Evolutionary conservation across 2,113 vertebrate genomes (phyloP), one percentile per base, ranked within the genome.

Genomic region (Zootoca vivipara): DNA sequence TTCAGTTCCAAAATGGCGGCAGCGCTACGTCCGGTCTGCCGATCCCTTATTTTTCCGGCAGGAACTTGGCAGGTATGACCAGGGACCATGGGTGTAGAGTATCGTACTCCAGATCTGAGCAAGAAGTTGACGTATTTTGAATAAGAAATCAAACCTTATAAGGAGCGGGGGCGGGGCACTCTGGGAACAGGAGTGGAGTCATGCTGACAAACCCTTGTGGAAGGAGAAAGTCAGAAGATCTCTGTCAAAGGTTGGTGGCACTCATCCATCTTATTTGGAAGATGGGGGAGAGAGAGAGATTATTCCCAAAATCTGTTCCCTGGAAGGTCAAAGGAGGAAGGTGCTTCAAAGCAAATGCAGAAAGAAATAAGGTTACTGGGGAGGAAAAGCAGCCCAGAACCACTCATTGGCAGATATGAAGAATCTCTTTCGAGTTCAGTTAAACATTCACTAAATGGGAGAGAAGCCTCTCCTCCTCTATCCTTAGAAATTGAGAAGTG

Each of bases 71-170:
- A n/a, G n/a, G n/a, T n/a, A n/a, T n/a, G n/a, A 92, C 90, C 56
- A 33, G 46, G 20, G 24, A 56, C 46, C 67, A 67, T 87, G 82
- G 70, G 73, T 70, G 80, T 67, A 92, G n/a, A 38, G 30, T 56
- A 33, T 0, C 26, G 72, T 88, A 92, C 92, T 87, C 84, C 86
- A 83, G 15, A 90, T 35, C 56, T 56, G 22, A 78, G 82, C 90
- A 64, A 86, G 88, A 82, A 18, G 7, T 69, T 67, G 82, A 87
- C 42, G 90, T 16, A 6, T 52, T 67, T 91, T 90, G 89, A 89
- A 89, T 22, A 12, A 84, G 91, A 93, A 82, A 79, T 91, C 90
- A 90, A 94, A 91, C 10, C 38, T 82, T 33, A 10, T 20, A 35
- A n/a, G 35, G 2, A 22, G 7, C 30, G 10, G 3, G 12, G 8